These are phyloP conservation scores for Arge pagana DNA, from an alignment of 2,888 invertebrate species.

Conservation along the genomic window DNA sequence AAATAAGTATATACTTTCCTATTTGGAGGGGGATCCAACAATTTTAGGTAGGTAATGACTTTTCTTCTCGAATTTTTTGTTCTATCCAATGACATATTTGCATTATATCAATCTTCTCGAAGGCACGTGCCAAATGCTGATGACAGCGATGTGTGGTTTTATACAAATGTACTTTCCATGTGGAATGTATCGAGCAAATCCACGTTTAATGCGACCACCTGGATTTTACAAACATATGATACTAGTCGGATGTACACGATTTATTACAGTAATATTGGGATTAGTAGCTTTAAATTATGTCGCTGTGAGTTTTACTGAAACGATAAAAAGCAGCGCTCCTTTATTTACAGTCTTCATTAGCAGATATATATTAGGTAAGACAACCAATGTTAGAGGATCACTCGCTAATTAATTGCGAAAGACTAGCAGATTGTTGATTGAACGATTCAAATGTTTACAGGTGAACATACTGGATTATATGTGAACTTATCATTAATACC, in stretches of 20 bases:
- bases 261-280: conserved; percentile 74
- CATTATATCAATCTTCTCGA: conserved; percentile 22
- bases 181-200: conserved; percentile 70
- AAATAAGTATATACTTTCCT: conserved; percentile 77
- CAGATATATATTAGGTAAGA: conserved; percentile 65
- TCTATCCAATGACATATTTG: background rate
- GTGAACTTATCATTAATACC: conserved; percentile 75
- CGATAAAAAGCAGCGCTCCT: conserved; percentile 80
- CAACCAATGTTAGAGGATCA: conserved; percentile 4
- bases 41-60: conserved; percentile 65
- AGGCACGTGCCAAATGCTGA: conserved; percentile 78
- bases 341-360: conserved; percentile 78
- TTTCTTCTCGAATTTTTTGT: conserved; percentile 12
- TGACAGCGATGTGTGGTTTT: conserved; percentile 75
- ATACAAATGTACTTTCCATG: conserved; percentile 75
- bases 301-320: conserved; percentile 80
- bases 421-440: too few species aligned
- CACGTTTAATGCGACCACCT: conserved; percentile 65
- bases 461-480: conserved; percentile 69
- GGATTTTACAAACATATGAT: conserved; percentile 76
- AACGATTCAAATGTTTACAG: conserved; percentile 47
- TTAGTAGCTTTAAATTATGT: conserved; percentile 77
- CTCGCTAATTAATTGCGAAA: conserved; percentile 2
- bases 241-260: conserved; percentile 74
- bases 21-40: conserved; percentile 73